Evolutionary conservation across 2,888 invertebrate species (phyloP), one percentile per base, ranked within the genome.

Genomic region (Erebia epiphron): DNA sequence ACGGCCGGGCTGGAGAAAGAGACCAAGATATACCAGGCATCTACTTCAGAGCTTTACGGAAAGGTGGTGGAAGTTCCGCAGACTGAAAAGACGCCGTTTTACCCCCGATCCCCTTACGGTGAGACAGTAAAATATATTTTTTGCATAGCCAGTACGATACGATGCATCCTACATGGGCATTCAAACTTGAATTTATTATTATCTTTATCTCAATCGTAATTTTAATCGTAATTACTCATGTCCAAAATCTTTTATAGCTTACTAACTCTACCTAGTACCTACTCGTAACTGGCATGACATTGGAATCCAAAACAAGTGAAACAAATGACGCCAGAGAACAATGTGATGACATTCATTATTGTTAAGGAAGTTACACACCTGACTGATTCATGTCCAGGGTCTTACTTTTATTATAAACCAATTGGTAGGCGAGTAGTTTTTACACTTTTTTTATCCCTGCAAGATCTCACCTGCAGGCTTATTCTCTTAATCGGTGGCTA

Each of bases 41-140:
- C 98, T 7, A 99, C 99, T 0, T 98, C 98, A 0, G 99, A 99
- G 85, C 91, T 99, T 52, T 99, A 98, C 83, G 99, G 99, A 46
- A 98, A 98, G 87, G 98, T 98, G 0, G 95, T 96, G 11, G 98
- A 99, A 88, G 96, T 97, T 49, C 99, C 99, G 0, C 99, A 99
- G 89, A 98, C 94, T 80, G 99, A 99, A 87, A 97, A 96, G 69
- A 99, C 99, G 0, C 98, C 98, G 0, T 99, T 99, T 88, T 98
- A 99, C 92, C 99, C 99, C 0, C 94, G 99, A 78, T 99, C 98
- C 5, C 99, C 99, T 0, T 99, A 99, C 91, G 99, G 98, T 98
- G 92, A 92, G 35, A 35, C 35, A 35, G 92, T 56, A 3, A 56
- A 10, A 56, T 13, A 5, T 5, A 49, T 14, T 4, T 49, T 49